Conservation (phyloP, 2,797 vertebrate species). For the Botia kubotai region DNA sequence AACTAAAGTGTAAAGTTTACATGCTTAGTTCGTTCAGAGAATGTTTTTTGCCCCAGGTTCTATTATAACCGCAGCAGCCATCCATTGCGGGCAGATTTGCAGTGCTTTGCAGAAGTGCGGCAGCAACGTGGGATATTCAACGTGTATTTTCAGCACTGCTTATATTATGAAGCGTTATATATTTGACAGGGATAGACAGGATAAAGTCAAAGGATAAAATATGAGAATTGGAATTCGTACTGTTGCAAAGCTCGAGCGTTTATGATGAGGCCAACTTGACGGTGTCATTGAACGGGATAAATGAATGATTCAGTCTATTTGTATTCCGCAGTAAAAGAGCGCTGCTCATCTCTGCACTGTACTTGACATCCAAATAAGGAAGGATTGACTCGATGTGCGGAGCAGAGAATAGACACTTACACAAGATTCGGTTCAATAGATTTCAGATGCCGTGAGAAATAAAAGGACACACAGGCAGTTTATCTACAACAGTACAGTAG, state of each 20-base stretch:
- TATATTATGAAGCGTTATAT: neutral
- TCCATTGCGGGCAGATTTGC: slow-evolving; percentile 47
- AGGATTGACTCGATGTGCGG: neutral
- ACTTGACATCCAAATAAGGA: slow-evolving; percentile 50
- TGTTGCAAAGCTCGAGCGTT: neutral
- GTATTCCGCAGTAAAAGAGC: slow-evolving; percentile 12
- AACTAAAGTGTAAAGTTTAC: slow-evolving; percentile 17
- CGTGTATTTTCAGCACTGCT: neutral
- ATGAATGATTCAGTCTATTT: neutral
- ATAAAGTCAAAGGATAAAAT: neutral
- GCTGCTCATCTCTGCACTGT: slow-evolving; percentile 30
- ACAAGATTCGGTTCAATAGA: neutral
- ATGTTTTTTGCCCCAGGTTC: neutral
- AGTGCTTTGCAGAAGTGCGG: slow-evolving; percentile 25
- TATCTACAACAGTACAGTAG: neutral
- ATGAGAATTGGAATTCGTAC: neutral
- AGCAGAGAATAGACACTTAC: slow-evolving; percentile 1
- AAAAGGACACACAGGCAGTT: neutral
- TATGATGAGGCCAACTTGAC: neutral
- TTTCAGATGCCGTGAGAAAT: neutral
- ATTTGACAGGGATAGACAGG: neutral
- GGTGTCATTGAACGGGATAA: slow-evolving; percentile 8
- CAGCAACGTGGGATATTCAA: slow-evolving; percentile 36
- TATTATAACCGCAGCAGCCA: slow-evolving; percentile 32
- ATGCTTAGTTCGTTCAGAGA: neutral